Conservation (phyloP, 1,140 invertebrate species). For the Drosophila kurseongensis region DNA sequence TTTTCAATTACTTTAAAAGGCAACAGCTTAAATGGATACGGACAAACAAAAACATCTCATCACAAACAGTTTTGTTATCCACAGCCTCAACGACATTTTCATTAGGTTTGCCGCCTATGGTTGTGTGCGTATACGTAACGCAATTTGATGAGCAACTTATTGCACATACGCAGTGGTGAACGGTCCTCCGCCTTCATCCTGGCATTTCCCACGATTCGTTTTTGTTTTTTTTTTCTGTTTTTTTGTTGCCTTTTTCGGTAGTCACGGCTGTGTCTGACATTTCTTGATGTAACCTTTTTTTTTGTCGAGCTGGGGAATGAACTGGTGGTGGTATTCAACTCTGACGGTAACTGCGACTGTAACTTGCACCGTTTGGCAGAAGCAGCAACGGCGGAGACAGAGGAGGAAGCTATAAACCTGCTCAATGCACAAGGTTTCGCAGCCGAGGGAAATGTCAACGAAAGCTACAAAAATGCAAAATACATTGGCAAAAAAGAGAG, state of each 20-base stretch:
- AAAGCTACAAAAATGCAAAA: conserved; percentile 59
- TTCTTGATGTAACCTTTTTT: conserved; percentile 10
- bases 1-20: conserved; percentile 14
- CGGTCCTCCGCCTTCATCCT: conserved; percentile 8
- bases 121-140: conserved; percentile 16
- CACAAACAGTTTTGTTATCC: conserved; percentile 20
- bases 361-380: conserved; percentile 23
- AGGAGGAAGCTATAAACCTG: conserved; percentile 44
- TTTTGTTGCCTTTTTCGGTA: conserved; percentile 20
- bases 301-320: neutral
- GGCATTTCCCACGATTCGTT: conserved; percentile 16
- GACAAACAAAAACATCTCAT: conserved; percentile 1
- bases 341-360: conserved; percentile 37
- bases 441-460: conserved; percentile 16
- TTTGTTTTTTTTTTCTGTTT: conserved; percentile 4
- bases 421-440: conserved; percentile 33
- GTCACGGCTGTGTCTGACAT: conserved; percentile 40
- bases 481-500: conserved; percentile 42
- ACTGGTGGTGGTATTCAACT: conserved; percentile 3
- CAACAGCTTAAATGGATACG: conserved; percentile 12
- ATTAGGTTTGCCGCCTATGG: conserved; percentile 14
- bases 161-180: conserved; percentile 34
- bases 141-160: conserved; percentile 36
- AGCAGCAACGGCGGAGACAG: neutral
- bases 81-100: conserved; percentile 31